Base-by-base conservation (phyloP, 2,113 vertebrate genomes). In the Vidua chalybeata region DNA sequence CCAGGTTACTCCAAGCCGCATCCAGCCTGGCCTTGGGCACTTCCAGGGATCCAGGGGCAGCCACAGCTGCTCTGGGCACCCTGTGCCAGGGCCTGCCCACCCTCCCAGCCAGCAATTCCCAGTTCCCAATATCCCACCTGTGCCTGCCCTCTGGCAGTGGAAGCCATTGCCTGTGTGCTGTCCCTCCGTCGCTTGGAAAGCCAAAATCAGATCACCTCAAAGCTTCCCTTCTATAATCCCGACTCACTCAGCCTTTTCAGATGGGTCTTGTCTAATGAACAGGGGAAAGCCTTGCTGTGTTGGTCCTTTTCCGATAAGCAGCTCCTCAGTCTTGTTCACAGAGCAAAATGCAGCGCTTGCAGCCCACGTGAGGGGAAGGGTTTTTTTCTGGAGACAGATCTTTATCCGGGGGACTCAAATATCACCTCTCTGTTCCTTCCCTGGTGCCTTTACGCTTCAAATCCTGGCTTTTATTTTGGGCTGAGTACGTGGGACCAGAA, bases 1-100 rank as follows among this genome's bases (percentile, higher is more conserved):
- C 61, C 69, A 74, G 37, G 23, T 0, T 52, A 19, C 23, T 67
- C 27, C 33, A 13, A 64, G 18, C 9, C 31, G 15, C 0, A 0
- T 89, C 68, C 68, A 59, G 0, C 52, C 77, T 52, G 45, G 19
- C 52, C 45, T 12, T 5, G 77, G 45, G 0, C 37, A 52, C 61
- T 74, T 0, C 68, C 51, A 74, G 77, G 68, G 61, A 66, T 89
- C 10, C 64, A 55, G 68, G 61, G 77, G 5, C 68, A 89, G 68
- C 59, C 77, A 7, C 77, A 73, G 68, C 59, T 58, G 12, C 59
- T 73, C 67, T 80, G 85, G 23, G n/a, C 35, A 73, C 33, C 35
- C 76, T 80, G 59, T 2, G 35, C 67, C 58, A 64, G 75, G n/a
- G 35, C 58, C 58, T 73, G 2, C 7, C 26, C 67, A 58, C 51